Evolutionary conservation across 2,888 invertebrate genomes (phyloP), one percentile per base, ranked within the genome.

Genomic region (Erynnis tages): DNA sequence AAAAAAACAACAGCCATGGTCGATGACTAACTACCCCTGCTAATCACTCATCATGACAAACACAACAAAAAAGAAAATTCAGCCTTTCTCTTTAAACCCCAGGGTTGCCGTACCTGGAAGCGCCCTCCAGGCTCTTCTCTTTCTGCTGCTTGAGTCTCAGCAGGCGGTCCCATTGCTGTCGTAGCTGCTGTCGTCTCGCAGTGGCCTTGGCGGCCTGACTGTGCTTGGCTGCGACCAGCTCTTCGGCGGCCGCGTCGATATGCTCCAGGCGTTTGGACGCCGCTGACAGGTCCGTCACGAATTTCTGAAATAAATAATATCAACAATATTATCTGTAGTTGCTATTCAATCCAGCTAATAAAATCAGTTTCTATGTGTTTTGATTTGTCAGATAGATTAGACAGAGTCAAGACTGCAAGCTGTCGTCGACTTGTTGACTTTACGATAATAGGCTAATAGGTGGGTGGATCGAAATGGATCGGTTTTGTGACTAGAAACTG

Each of bases 261-360:
- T 94, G 94, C 62, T 97, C 97, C 60, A 99, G 91, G 0, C 98
- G 93, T 62, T 96, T 96, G 16, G 96, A 96, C 7, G 97, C 98
- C 0, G 98, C 98, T 0, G 97, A 97, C 27, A 99, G 87, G 73
- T 99, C 98, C 0, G 98, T 98, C 19, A 98, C 93, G 81, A 99
- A 96, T 88, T 97, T 97, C 93, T 94, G 76, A 74, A 79, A 59
- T 54, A 57, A 60, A 43, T 58, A 35, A 21, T 27, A 25, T 25
- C 2, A 6, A 7, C 4, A 7, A 6, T 6, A 25, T 7, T 4
- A 25, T 7, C 25, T 25, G 8, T 4, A 13, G 34, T 35, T 7
- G 3, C 8, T 1, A 34, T 2, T 16, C 21, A 21, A 10, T 35
- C 5, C 4, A 4, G 4, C n/a, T n/a, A n/a, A n/a, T n/a, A n/a